phyloP scores from a whole-genome alignment of 2,888 invertebrate genomes.

The Myathropa florea region DNA sequence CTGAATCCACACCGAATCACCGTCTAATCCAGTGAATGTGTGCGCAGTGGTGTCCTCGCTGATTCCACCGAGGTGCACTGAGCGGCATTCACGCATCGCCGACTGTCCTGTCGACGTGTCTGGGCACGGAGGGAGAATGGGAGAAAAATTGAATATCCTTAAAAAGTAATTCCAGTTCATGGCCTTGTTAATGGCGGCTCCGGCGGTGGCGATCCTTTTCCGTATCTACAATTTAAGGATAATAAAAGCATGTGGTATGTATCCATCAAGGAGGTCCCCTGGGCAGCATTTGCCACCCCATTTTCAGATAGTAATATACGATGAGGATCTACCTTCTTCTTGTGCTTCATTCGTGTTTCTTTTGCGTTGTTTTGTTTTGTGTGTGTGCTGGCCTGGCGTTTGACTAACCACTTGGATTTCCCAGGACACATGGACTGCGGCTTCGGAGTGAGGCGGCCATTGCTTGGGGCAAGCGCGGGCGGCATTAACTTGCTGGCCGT shows the following conservation, averaged over 20 bases:
- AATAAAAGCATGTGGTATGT: conserved; percentile 79
- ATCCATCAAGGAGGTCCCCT: conserved; percentile 80
- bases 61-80: not conserved
- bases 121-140: not conserved
- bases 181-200: conserved; percentile 71
- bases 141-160: conserved; percentile 65
- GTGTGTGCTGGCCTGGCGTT: conserved; percentile 13
- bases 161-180: conserved; percentile 69
- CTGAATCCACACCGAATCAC: too few relatives aligned
- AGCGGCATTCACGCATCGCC: conserved; percentile 4
- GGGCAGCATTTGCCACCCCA: conserved; percentile 80
- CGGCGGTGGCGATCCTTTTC: conserved; percentile 66
- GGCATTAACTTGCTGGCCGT: conserved; percentile 59
- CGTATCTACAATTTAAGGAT: conserved; percentile 71
- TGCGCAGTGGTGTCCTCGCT: not conserved
- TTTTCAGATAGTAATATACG: conserved; percentile 75
- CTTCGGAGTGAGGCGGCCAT: not conserved
- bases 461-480: conserved; percentile 23
- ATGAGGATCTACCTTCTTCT: conserved; percentile 59
- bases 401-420: conserved; percentile 67
- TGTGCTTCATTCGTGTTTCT: not conserved
- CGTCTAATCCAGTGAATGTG: conserved; percentile 34
- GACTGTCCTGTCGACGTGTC: not conserved
- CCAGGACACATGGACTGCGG: conserved; percentile 63
- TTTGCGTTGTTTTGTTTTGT: conserved; percentile 1